Evolutionary conservation across 35 echinoderm and acorn worm species (phyloP), one percentile per base, ranked within the genome.

Genomic region (Patiria miniata): DNA sequence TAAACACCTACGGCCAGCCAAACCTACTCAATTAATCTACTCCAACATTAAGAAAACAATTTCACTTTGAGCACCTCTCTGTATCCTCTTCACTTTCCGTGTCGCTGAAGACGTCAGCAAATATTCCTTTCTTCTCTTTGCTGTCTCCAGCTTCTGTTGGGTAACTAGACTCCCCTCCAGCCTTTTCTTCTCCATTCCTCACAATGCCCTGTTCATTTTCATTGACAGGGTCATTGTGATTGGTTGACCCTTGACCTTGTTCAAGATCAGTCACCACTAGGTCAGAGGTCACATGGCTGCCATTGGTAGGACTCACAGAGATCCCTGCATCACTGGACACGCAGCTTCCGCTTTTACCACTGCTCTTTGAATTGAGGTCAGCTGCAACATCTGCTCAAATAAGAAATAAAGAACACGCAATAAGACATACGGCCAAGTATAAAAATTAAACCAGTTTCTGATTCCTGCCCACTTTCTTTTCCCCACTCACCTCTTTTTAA

Each of bases 31-130:
- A n/a, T n/a, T n/a, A n/a, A n/a, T n/a, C n/a, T n/a, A n/a, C n/a
- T n/a, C n/a, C n/a, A n/a, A n/a, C n/a, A n/a, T n/a, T n/a, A n/a
- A n/a, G n/a, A n/a, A n/a, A n/a, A n/a, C n/a, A n/a, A n/a, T n/a
- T n/a, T n/a, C n/a, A n/a, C n/a, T 34, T 77, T 29, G 40, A 47
- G 42, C 42, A 93, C 92, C 92, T 93, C 9, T 91, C 61, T 18
- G 61, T 78, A 23, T 78, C 83, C 7, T 92, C 79, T 39, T 95
- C 93, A 84, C 76, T 86, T 17, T 96, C 94, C 36, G 94, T 89
- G 50, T 97, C 94, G 90, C 94, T 97, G 69, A 93, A 97, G 5
- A 97, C 95, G 88, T 91, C 91, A 32, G 61, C 91, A 89, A 93
- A 93, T 26, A 83, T 90, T 81, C 77, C 81, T 59, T 54, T 76